phyloP scores from a whole-genome alignment of 2,113 vertebrate genomes.

The Sylvilagus bachmani region DNA sequence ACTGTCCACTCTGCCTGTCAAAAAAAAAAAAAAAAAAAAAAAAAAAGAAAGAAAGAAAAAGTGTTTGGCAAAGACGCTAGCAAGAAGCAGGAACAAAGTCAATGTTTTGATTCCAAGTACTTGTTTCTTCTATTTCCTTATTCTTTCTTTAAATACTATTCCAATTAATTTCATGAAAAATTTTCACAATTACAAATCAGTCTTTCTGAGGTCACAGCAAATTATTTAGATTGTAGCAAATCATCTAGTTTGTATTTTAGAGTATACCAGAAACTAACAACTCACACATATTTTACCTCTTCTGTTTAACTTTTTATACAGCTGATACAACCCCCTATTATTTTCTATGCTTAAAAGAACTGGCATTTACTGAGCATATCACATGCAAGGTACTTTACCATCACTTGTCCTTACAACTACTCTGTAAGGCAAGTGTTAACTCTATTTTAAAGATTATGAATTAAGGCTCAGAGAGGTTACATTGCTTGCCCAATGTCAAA shows the following conservation, averaged over 20 bases:
- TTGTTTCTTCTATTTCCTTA: slow-evolving; percentile 38
- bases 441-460: slow-evolving; percentile 53
- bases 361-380: slow-evolving; percentile 46
- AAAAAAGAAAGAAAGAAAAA: neutral
- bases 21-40: neutral
- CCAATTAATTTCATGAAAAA: slow-evolving; percentile 2
- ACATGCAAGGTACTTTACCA: neutral
- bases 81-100: neutral
- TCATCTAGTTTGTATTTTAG: neutral
- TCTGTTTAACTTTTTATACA: slow-evolving; percentile 44
- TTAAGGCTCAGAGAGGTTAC: neutral
- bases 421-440: neutral
- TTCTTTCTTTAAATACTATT: slow-evolving; percentile 47
- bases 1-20: too few relatives aligned
- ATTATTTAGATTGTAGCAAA: neutral
- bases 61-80: neutral
- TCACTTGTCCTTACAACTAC: slow-evolving; percentile 12
- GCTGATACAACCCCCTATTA: neutral
- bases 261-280: neutral
- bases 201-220: slow-evolving; percentile 6
- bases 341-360: slow-evolving; percentile 31
- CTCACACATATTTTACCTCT: neutral
- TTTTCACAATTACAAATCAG: slow-evolving; percentile 19
- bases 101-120: slow-evolving; percentile 22
- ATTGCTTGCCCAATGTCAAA: neutral